These are phyloP conservation scores for Stegostoma tigrinum DNA, from an alignment of 2,113 vertebrate genomes.

Conservation along the genomic window DNA sequence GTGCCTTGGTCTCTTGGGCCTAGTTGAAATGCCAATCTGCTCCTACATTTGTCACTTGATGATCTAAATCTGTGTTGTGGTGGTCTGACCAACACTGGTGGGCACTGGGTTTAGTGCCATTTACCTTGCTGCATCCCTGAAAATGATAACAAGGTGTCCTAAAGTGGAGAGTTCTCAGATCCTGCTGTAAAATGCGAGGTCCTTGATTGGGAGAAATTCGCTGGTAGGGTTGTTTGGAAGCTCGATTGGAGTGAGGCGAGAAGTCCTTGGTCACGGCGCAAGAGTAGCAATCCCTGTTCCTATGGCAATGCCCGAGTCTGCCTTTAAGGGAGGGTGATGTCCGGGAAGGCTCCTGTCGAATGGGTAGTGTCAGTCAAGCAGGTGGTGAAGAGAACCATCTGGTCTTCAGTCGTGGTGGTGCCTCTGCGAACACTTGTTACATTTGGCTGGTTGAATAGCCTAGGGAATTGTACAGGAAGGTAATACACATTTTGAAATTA, in stretches of 20 bases:
- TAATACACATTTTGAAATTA: slow-evolving; percentile 61
- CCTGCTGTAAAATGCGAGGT: slow-evolving; percentile 73
- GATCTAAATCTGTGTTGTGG: slow-evolving; percentile 86
- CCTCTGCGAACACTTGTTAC: slow-evolving; percentile 65
- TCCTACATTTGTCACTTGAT: slow-evolving; percentile 80
- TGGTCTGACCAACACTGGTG: slow-evolving; percentile 71
- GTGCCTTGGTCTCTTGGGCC: slow-evolving; percentile 90
- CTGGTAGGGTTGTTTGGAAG: slow-evolving; percentile 67
- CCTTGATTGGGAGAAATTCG: slow-evolving; percentile 60
- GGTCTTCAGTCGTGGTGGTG: slow-evolving; percentile 69
- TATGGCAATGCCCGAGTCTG: slow-evolving; percentile 68
- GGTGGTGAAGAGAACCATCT: slow-evolving; percentile 81
- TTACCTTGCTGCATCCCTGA: slow-evolving; percentile 55
- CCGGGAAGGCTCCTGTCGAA: slow-evolving; percentile 75
- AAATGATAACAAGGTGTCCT: slow-evolving; percentile 72
- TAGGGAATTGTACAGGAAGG: slow-evolving; percentile 75
- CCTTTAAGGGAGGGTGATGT: slow-evolving; percentile 74
- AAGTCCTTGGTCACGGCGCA: slow-evolving; percentile 79
- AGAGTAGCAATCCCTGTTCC: slow-evolving; percentile 86
- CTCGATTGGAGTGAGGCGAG: slow-evolving; percentile 70
- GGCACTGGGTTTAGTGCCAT: slow-evolving; percentile 37
- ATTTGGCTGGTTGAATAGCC: slow-evolving; percentile 70
- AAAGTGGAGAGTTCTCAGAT: slow-evolving; percentile 70
- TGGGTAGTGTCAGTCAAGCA: slow-evolving; percentile 73
- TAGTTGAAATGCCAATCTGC: slow-evolving; percentile 74